Conservation (phyloP, 1,140 invertebrate genomes). For the Drosophila serrata region DNA sequence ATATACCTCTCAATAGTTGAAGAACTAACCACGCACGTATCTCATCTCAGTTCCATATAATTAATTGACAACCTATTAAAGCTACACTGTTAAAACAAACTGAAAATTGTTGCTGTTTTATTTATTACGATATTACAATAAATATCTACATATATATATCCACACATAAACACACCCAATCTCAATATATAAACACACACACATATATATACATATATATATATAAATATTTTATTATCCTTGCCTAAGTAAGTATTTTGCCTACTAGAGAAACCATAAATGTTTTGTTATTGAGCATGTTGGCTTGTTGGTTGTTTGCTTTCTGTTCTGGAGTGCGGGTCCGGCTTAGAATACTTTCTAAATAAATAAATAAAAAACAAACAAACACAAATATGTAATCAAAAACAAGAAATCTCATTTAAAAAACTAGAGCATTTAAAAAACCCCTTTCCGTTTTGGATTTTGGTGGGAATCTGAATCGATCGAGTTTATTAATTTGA, state of each 20-base stretch:
- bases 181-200: constrained; percentile 27
- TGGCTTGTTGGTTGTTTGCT: constrained; percentile 81
- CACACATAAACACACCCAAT: constrained; percentile 45
- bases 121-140: constrained; percentile 67
- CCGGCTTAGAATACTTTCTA: constrained; percentile 57
- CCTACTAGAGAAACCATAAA: constrained; percentile 57
- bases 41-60: constrained; percentile 73
- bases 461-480: constrained; percentile 9
- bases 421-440: constrained; percentile 25
- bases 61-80: constrained; percentile 80
- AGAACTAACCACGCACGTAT: constrained; percentile 76
- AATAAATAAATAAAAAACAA: constrained; percentile 38
- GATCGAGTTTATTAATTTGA: constrained; percentile 15
- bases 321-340: constrained; percentile 75
- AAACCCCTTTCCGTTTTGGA: constrained; percentile 56
- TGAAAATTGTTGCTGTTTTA: constrained; percentile 81
- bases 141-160: constrained; percentile 35
- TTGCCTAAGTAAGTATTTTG: constrained; percentile 71
- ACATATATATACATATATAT: constrained; percentile 16
- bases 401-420: constrained; percentile 11
- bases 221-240: constrained; percentile 50
- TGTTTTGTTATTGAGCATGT: constrained; percentile 77
- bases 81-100: constrained; percentile 75
- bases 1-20: constrained; percentile 59
- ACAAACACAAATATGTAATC: constrained; percentile 39